A percentile compares a stretch with the other conserved stretches of the same genome.
Evolutionary conservation across 1,140 invertebrate species (phyloP).

Genomic region (Cherax destructor): DNA sequence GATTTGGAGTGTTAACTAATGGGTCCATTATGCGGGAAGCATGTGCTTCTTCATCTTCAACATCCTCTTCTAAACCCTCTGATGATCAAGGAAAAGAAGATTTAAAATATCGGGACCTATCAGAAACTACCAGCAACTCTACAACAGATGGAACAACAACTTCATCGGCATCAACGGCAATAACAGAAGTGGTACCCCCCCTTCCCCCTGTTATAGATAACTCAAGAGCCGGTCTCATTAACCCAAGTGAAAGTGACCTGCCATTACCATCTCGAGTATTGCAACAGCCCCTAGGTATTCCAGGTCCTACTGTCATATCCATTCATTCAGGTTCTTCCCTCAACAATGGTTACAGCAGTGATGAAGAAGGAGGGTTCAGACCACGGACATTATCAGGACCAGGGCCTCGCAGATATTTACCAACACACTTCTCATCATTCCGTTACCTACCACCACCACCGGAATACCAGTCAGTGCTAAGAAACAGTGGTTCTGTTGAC

Average conservation of each 20-base stretch:
- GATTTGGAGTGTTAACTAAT: slow-evolving; percentile 70
- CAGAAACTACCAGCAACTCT: slow-evolving; percentile 71
- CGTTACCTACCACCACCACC: slow-evolving; percentile 69
- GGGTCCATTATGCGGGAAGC: slow-evolving; percentile 71
- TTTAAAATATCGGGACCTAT: slow-evolving; percentile 69
- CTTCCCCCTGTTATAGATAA: slow-evolving; percentile 19
- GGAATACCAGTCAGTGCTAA: slow-evolving; percentile 48
- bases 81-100: slow-evolving; percentile 64
- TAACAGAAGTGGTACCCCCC: slow-evolving; percentile 45
- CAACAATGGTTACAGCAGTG: slow-evolving; percentile 67
- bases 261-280: slow-evolving; percentile 37
- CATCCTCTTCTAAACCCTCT: slow-evolving; percentile 67
- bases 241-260: background rate
- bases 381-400: slow-evolving; percentile 48
- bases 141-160: slow-evolving; percentile 68
- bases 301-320: slow-evolving; percentile 57
- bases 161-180: slow-evolving; percentile 65
- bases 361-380: slow-evolving; percentile 71
- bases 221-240: slow-evolving; percentile 24
- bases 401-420: slow-evolving; percentile 50
- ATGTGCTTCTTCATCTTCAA: slow-evolving; percentile 61
- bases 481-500: slow-evolving; percentile 26
- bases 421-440: slow-evolving; percentile 69
- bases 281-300: slow-evolving; percentile 42
- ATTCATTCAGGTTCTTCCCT: slow-evolving; percentile 34